These are phyloP conservation scores for Apodemia hepburni DNA, from an alignment of 2,888 invertebrate genomes.

Conservation along the genomic window DNA sequence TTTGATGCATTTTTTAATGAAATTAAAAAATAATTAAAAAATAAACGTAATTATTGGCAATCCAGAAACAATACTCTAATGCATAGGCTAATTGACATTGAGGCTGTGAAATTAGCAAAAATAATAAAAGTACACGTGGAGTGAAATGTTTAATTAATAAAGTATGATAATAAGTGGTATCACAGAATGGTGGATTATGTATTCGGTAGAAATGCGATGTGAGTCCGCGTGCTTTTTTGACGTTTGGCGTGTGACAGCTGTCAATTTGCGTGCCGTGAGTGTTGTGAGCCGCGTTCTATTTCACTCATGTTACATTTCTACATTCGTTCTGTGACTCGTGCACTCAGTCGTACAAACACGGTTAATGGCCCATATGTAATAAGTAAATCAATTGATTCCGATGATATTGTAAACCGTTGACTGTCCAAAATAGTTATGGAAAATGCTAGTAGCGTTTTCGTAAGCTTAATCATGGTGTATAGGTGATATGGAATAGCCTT, in stretches of 20 bases:
- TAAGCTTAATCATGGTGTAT: constrained; percentile 40
- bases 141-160: constrained; percentile 58
- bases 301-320: constrained; percentile 37
- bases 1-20: constrained; percentile 75
- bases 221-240: constrained; percentile 33
- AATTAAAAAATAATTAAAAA: constrained; percentile 48
- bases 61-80: constrained; percentile 78
- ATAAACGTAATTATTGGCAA: constrained; percentile 72
- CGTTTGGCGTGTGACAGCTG: constrained; percentile 27
- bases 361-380: constrained; percentile 70
- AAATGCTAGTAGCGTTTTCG: constrained; percentile 52
- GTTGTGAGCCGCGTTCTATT: constrained; percentile 27
- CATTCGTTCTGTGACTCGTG: constrained; percentile 54
- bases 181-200: constrained; percentile 52
- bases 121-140: constrained; percentile 64
- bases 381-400: constrained; percentile 70
- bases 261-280: constrained; percentile 19
- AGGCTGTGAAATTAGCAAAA: constrained; percentile 81
- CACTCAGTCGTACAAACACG: constrained; percentile 65
- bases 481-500: constrained; percentile 52
- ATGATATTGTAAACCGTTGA: constrained; percentile 49
- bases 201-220: constrained; percentile 37
- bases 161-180: constrained; percentile 56
- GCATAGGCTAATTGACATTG: constrained; percentile 80
- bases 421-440: constrained; percentile 52